Percentiles rank a stretch among this genome's conserved stretches.
Conservation (phyloP, 2,888 invertebrate species). For the Mythimna pallens region DNA sequence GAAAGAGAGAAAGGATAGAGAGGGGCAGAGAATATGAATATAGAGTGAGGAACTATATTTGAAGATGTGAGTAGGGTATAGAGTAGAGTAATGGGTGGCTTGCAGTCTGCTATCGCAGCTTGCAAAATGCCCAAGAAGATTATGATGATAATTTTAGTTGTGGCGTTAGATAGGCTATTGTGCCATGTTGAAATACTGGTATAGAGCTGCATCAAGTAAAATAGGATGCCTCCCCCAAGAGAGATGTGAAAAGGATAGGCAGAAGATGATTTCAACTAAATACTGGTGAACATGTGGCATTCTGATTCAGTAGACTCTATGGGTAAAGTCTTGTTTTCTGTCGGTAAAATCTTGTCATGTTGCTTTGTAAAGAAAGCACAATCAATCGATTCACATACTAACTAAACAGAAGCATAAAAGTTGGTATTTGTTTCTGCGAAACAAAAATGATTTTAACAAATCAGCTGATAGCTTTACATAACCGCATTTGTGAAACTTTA, state of each 20-base stretch:
- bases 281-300: background rate
- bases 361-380: background rate
- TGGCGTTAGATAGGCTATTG: background rate
- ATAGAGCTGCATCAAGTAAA: background rate
- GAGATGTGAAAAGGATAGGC: no score
- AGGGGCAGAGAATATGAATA: no score
- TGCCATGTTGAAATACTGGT: background rate
- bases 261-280: background rate
- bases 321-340: no score
- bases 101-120: no score
- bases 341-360: no score
- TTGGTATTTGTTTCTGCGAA: background rate
- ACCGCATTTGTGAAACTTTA: conserved; percentile 24
- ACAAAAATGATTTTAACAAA: background rate
- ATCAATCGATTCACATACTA: background rate
- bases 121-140: no score
- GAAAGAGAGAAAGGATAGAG: no score
- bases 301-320: background rate
- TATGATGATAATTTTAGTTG: no score
- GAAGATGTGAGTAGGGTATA: no score
- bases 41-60: no score
- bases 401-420: background rate
- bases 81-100: no score
- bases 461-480: conserved; percentile 51
- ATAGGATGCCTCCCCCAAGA: background rate